phyloP scores from a whole-genome alignment of 2,888 invertebrate genomes.

The Crioceris asparagi region DNA sequence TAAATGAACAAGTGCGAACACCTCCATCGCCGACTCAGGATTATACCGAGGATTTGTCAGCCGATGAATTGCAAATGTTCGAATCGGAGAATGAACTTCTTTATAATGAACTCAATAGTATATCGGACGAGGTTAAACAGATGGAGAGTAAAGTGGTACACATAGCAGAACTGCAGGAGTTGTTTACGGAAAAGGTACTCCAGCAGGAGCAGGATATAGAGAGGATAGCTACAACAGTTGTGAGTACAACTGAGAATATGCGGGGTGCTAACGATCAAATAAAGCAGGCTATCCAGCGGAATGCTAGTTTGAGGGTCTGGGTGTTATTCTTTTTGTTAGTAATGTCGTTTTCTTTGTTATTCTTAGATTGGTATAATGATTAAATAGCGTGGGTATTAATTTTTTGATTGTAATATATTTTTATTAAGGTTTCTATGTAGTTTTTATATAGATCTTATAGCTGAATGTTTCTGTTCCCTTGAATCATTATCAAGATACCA shows the following conservation, averaged over 20 bases:
- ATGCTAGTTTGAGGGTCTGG: conserved; percentile 90
- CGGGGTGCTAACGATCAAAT: conserved; percentile 96
- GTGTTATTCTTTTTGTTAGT: conserved; percentile 91
- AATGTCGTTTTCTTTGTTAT: conserved; percentile 89
- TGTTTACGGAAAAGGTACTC: conserved; percentile 91
- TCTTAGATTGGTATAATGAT: conserved; percentile 98
- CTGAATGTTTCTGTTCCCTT: too few species aligned
- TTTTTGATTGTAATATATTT: conserved; percentile 1
- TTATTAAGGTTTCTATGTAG: conserved; percentile 1
- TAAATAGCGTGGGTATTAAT: too few species aligned
- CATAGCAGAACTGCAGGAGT: conserved; percentile 89
- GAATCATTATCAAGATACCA: too few species aligned
- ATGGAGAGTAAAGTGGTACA: conserved; percentile 89
- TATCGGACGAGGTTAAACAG: conserved; percentile 83
- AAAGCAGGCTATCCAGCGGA: conserved; percentile 91
- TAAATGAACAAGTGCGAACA: background rate
- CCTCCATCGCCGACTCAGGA: conserved; percentile 13
- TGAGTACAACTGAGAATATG: conserved; percentile 90
- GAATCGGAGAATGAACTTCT: conserved; percentile 84
- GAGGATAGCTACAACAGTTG: conserved; percentile 75
- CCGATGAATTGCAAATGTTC: conserved; percentile 87
- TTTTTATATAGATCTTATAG: too few species aligned
- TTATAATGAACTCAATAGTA: conserved; percentile 75
- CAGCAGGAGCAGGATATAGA: conserved; percentile 93
- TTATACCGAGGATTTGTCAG: conserved; percentile 58